These are phyloP conservation scores for Anorthoa munda DNA, from an alignment of 2,888 invertebrate genomes.

Conservation along the genomic window DNA sequence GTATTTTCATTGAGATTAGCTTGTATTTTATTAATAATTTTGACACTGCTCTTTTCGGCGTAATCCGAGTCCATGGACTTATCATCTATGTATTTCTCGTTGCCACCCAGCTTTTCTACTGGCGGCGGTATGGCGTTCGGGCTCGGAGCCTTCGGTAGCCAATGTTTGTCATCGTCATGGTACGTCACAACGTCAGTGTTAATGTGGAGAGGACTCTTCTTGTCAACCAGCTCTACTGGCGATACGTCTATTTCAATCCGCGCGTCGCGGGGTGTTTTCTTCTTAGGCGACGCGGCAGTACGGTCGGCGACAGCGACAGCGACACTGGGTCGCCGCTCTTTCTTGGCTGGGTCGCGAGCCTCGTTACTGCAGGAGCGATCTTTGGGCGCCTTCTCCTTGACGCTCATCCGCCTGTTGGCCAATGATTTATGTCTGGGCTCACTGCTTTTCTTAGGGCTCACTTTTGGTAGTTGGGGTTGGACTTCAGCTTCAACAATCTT, in stretches of 20 bases:
- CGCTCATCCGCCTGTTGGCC: constrained; percentile 68
- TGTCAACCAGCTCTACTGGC: constrained; percentile 69
- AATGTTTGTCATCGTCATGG: constrained; percentile 81
- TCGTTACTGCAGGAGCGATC: constrained; percentile 68
- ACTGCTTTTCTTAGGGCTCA: constrained; percentile 77
- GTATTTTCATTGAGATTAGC: constrained; percentile 88
- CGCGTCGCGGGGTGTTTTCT: constrained; percentile 50
- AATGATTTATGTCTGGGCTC: constrained; percentile 77
- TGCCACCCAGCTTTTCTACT: constrained; percentile 84
- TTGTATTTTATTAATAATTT: constrained; percentile 89
- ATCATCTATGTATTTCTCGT: constrained; percentile 88
- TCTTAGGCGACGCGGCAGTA: constrained; percentile 75
- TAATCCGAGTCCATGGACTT: constrained; percentile 85
- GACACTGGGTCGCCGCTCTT: constrained; percentile 66
- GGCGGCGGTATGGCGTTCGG: constrained; percentile 84
- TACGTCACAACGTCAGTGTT: constrained; percentile 72
- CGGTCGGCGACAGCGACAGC: constrained; percentile 57
- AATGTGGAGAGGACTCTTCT: constrained; percentile 74
- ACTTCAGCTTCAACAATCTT: constrained; percentile 66
- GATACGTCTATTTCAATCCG: constrained; percentile 64
- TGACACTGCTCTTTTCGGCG: constrained; percentile 85
- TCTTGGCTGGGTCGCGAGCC: constrained; percentile 69
- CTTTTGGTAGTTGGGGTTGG: constrained; percentile 65
- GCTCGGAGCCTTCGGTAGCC: constrained; percentile 85
- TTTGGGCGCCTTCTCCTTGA: constrained; percentile 70